Conservation (phyloP, 2,888 invertebrate genomes). For the Pocota personata region DNA sequence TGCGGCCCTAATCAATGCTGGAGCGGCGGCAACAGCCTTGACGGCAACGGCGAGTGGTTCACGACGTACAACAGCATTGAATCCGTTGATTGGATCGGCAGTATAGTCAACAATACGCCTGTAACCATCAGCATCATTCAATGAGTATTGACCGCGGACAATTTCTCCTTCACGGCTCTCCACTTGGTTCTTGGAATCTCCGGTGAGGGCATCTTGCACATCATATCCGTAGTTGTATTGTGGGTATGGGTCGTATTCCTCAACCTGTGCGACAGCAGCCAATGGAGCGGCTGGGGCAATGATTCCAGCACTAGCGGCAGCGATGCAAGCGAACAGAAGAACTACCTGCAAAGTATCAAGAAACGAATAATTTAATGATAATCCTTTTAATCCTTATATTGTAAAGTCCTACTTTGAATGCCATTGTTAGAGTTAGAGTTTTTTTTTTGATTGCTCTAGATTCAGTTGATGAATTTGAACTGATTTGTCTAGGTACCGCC, state of each 20-base stretch:
- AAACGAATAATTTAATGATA: conserved; percentile 12
- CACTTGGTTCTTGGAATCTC: conserved; percentile 82
- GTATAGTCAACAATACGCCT: conserved; percentile 82
- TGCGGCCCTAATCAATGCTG: conserved; percentile 48
- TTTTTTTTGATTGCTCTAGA: conserved; percentile 78
- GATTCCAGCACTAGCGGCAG: conserved; percentile 80
- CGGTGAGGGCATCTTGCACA: conserved; percentile 82
- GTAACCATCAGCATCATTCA: conserved; percentile 82
- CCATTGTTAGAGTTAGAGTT: conserved; percentile 77
- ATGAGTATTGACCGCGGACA: conserved; percentile 82
- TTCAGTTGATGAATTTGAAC: conserved; percentile 80
- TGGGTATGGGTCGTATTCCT: conserved; percentile 82
- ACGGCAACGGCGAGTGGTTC: conserved; percentile 81
- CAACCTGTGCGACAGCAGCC: conserved; percentile 76
- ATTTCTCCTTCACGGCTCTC: conserved; percentile 82
- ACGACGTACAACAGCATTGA: conserved; percentile 82
- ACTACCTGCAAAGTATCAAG: conserved; percentile 77
- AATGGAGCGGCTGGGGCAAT: conserved; percentile 78
- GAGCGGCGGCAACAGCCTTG: conserved; percentile 76
- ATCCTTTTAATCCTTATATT: conserved; percentile 46
- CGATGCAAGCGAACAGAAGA: conserved; percentile 79
- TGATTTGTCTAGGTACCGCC: conserved; percentile 76
- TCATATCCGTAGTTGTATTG: conserved; percentile 83
- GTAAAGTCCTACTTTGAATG: conserved; percentile 81
- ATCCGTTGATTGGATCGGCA: conserved; percentile 82